Percentiles rank a stretch among this genome's conserved stretches.
These are phyloP conservation scores for Lithobius niger DNA, from an alignment of 1,140 invertebrate genomes.

Conservation along the genomic window DNA sequence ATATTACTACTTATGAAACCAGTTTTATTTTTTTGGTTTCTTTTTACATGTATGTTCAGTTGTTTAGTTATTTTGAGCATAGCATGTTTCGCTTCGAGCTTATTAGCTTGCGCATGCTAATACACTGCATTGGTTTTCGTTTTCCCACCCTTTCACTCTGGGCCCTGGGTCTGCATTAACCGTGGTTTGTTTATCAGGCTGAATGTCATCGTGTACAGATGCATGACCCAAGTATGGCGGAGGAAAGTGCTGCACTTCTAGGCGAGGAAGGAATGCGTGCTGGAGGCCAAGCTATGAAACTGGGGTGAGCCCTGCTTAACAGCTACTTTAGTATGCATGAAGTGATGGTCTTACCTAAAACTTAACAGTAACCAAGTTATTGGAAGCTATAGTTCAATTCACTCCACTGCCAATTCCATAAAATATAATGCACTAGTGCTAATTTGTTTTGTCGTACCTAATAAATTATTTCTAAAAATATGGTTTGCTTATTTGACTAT, in stretches of 20 bases:
- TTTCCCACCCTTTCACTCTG: neutral
- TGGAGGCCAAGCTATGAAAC: slow-evolving; percentile 83
- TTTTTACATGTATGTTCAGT: neutral
- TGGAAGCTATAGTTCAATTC: no score
- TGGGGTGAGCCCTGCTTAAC: slow-evolving; percentile 68
- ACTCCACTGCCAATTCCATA: no score
- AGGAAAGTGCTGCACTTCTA: slow-evolving; percentile 84
- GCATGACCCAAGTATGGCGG: slow-evolving; percentile 34
- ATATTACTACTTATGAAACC: no score
- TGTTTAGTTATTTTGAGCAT: neutral
- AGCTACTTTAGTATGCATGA: no score
- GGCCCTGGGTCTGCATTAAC: neutral
- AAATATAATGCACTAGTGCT: no score
- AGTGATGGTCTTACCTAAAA: no score
- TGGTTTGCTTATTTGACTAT: no score
- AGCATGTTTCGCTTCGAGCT: neutral
- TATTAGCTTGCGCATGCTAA: neutral
- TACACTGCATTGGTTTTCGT: no score
- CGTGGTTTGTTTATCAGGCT: slow-evolving; percentile 24
- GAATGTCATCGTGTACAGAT: slow-evolving; percentile 30
- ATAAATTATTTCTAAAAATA: no score
- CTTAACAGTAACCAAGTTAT: no score
- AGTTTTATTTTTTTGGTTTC: neutral
- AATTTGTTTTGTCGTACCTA: no score
- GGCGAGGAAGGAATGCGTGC: slow-evolving; percentile 84